Conservation (phyloP, 2,888 invertebrate species). For the Tetragonula carbonaria region DNA sequence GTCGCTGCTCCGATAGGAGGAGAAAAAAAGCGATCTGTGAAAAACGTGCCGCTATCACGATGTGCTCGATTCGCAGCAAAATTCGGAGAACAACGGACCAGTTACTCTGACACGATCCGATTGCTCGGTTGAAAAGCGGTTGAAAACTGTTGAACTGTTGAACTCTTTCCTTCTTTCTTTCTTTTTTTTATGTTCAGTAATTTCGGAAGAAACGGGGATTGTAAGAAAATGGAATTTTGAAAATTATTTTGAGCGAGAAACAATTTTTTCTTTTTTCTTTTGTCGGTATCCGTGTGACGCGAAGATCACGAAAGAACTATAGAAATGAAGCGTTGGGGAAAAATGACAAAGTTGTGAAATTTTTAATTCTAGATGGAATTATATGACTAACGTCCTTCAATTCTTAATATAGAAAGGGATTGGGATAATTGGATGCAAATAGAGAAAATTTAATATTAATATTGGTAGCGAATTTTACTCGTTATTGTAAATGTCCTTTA, state of each 20-base stretch:
- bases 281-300: too few relatives aligned
- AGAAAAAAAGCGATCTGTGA: not conserved
- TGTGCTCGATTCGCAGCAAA: conserved; percentile 26
- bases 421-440: not conserved
- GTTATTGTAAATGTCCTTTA: not conserved
- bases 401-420: not conserved
- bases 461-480: not conserved
- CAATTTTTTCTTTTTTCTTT: not conserved
- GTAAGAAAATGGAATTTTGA: not conserved
- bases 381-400: not conserved
- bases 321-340: too few relatives aligned
- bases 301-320: too few relatives aligned
- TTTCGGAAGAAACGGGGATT: not conserved
- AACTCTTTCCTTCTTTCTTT: not conserved
- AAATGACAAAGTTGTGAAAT: too few relatives aligned
- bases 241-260: not conserved
- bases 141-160: not conserved
- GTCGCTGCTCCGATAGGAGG: conserved; percentile 24
- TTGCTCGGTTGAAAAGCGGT: not conserved
- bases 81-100: not conserved
- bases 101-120: not conserved
- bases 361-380: not conserved
- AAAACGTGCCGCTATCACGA: conserved; percentile 6
- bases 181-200: not conserved
- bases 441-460: not conserved